phyloP scores from a whole-genome alignment of 2,113 vertebrate species.

The Atlantisia rogersi region DNA sequence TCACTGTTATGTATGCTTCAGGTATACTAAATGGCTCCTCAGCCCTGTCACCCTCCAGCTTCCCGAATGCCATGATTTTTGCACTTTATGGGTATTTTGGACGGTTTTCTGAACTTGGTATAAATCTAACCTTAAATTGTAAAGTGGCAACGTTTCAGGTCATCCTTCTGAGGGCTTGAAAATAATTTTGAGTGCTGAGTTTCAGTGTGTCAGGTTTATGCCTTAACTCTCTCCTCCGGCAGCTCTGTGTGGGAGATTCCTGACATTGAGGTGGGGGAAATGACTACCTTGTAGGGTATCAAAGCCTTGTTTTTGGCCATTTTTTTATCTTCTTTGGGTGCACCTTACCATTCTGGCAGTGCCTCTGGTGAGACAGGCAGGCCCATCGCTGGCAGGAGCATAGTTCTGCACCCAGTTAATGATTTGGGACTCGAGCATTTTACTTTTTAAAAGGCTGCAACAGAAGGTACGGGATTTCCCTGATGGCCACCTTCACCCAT shows the following conservation, averaged over 20 bases:
- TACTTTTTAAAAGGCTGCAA: neutral
- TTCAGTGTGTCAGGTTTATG: neutral
- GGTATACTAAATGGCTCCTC: neutral
- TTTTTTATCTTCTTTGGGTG: neutral
- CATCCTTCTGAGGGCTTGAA: no score
- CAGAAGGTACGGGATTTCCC: neutral
- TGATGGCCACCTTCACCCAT: accelerated
- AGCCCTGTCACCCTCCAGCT: neutral
- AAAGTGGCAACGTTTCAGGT: neutral
- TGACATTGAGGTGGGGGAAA: neutral
- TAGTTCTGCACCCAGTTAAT: neutral
- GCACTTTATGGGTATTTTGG: neutral
- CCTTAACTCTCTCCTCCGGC: accelerated
- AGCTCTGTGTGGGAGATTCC: neutral
- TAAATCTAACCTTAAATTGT: neutral
- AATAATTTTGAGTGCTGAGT: neutral
- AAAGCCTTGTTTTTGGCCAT: neutral
- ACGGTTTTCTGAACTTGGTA: neutral
- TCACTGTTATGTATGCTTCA: neutral
- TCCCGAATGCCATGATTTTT: neutral
- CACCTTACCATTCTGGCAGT: neutral
- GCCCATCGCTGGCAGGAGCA: neutral
- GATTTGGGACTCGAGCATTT: neutral
- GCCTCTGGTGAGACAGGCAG: neutral
- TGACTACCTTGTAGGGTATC: neutral